Percentiles rank a stretch among this genome's conserved stretches.
Evolutionary conservation across 2,888 invertebrate species (phyloP).

Genomic region (Rhogogaster chlorosoma): DNA sequence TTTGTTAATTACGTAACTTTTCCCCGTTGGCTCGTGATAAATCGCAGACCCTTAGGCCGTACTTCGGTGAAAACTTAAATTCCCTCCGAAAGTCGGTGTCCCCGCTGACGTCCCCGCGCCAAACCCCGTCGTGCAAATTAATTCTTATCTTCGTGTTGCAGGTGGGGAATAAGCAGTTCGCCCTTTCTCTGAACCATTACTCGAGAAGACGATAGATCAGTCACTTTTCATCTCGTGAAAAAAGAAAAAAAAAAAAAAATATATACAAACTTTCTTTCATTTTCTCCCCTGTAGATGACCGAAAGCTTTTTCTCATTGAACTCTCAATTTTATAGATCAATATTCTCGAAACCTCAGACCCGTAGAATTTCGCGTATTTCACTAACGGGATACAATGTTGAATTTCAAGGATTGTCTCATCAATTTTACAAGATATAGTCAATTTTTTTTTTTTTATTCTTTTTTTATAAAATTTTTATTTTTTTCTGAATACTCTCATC

Average conservation of each 20-base stretch:
- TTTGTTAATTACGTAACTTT: slow-evolving; percentile 44
- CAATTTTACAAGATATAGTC: too few species aligned
- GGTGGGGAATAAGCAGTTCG: background rate
- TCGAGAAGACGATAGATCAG: background rate
- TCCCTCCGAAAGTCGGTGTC: background rate
- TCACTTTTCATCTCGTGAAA: background rate
- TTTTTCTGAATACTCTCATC: too few species aligned
- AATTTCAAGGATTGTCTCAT: too few species aligned
- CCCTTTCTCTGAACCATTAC: background rate
- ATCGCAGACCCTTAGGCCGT: slow-evolving; percentile 28
- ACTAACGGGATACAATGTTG: too few species aligned
- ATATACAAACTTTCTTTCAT: background rate
- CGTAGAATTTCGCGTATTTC: too few species aligned
- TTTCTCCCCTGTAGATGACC: background rate
- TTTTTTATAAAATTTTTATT: too few species aligned
- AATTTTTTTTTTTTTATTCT: too few species aligned
- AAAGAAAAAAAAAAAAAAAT: background rate
- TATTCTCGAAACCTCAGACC: background rate
- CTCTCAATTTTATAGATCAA: background rate
- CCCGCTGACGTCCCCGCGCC: background rate
- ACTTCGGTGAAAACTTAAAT: slow-evolving; percentile 16
- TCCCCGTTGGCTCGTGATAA: slow-evolving; percentile 19
- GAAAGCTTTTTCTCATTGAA: background rate
- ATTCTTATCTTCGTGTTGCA: slow-evolving; percentile 42
- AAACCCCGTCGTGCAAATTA: slow-evolving; percentile 5